Base-by-base conservation (phyloP, 2,888 invertebrate genomes). In the Capitulum mitella region DNA sequence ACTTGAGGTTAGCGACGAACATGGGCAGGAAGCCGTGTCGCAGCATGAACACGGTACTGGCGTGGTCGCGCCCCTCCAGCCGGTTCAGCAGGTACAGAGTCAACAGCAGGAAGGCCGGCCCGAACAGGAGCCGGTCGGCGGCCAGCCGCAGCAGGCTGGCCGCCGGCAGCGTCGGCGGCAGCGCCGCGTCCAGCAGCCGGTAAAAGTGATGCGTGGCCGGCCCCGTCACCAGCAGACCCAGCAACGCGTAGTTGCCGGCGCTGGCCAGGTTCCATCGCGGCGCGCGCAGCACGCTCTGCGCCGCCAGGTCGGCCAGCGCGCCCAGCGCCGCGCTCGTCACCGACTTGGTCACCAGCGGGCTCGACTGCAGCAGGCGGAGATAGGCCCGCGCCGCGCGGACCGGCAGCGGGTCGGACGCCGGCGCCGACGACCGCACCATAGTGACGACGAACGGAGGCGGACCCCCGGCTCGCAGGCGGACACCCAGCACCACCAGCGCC, bases 131-230 rank as follows among this genome's bases (percentile, higher is more conserved):
- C 40, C 80, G 51, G 32, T 80, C 80, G 16, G 79, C 19, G 26
- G 79, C 34, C 22, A 80, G 80, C 1, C 80, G 77, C 34, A 79
- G 79, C 43, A 79, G 16, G 43, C 78, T 64, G 12, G 79, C 77
- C 19, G 76, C 78, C 22, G 48, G 43, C 22, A 26, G 48, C 3
- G 48, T 37, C 5, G 78, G 58, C 1, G 79, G 78, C 26, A 80
- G 77, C 54, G 64, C 8, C 3, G 64, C 64, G n/a, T 80, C 80
- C 77, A 80, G 74, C 14, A 79, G 34, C 43, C 75, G 74, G 80
- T 80, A 80, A 70, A 80, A 80, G 77, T 79, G 29, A 61, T 80
- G 80, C 3, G 80, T 79, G 10, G 78, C 26, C 12, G 80, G 80
- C 19, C 79, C 80, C 0, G 80, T 80, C 43, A 80, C 78, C 14